Evolutionary conservation across 2,113 vertebrate genomes (phyloP).

Genomic region (Eira barbara): DNA sequence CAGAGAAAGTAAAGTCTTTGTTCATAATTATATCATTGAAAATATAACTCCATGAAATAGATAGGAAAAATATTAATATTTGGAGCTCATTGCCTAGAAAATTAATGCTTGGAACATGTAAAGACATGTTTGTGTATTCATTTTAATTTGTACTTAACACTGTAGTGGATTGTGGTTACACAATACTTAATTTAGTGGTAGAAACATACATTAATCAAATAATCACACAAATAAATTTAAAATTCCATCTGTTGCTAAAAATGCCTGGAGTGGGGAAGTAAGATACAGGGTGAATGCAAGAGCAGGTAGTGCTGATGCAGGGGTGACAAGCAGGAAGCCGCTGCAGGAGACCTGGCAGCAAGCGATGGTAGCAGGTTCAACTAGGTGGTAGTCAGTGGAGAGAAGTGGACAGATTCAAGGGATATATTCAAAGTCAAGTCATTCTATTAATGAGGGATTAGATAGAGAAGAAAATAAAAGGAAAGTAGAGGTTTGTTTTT

Average conservation of each 20-base stretch:
- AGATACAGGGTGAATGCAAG: too few species aligned
- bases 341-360: background rate
- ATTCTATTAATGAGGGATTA: background rate
- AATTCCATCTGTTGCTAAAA: background rate
- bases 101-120: background rate
- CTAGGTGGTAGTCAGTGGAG: background rate
- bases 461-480: background rate
- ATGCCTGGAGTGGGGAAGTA: background rate
- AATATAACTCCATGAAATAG: background rate
- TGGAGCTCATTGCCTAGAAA: background rate
- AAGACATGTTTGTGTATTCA: background rate
- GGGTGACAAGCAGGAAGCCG: fast-evolving
- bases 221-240: background rate
- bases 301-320: background rate
- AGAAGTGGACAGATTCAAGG: background rate
- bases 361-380: background rate
- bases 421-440: background rate
- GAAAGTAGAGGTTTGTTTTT: background rate
- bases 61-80: background rate
- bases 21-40: background rate
- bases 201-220: background rate
- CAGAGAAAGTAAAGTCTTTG: background rate
- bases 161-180: background rate
- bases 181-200: background rate
- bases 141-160: background rate